Base-by-base conservation (phyloP, 35 echinoderm and acorn worm genomes). In the Amphiura filiformis region DNA sequence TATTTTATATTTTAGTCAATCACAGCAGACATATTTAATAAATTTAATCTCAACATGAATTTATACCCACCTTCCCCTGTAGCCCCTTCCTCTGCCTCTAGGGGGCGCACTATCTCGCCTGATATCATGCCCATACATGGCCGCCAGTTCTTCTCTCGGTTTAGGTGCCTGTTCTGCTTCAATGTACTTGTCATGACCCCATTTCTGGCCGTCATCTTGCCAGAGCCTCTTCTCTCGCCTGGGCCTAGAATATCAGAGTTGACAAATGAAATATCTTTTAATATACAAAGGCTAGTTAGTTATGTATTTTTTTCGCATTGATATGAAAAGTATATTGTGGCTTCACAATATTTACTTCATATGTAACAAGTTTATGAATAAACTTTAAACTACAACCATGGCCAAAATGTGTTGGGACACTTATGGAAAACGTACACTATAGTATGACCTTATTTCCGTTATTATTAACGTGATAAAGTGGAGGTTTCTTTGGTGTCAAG, bases 171-270 rank as follows among this genome's bases (percentile, higher is more conserved):
- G 87, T 35, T 90, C 83, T 15, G 13, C 57, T 76, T 87, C 78
- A 78, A 78, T 40, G 35, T 77, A 94, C 39, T 56, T 94, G 34
- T 94, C 92, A 87, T 94, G 92, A 9, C 80, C 38, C 92, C 92
- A 94, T 36, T 92, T 92, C 37, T 80, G 70, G 39, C 81, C 88
- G 22, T 90, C 88, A 40, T 90, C 92, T 65, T 90, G 89, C 92
- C 92, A 94, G 20, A 94, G 77, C 40, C 80, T 86, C 36, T 89
- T 84, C 9, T 90, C 83, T 15, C 65, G 32, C 36, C 56, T 87
- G 11, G 81, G 87, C 65, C 92, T 94, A n/a, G 3, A 65, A 61
- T 65, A 44, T 23, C 38, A 81, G 9, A 9, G 41, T 35, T 37
- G 34, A 80, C 13, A 0, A 36, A 2, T 31, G 35, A 32, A 23